A percentile compares a stretch with the other conserved stretches of the same genome.
Conservation (phyloP, 2,113 vertebrate genomes). For the Sarotherodon lohbergeri region DNA sequence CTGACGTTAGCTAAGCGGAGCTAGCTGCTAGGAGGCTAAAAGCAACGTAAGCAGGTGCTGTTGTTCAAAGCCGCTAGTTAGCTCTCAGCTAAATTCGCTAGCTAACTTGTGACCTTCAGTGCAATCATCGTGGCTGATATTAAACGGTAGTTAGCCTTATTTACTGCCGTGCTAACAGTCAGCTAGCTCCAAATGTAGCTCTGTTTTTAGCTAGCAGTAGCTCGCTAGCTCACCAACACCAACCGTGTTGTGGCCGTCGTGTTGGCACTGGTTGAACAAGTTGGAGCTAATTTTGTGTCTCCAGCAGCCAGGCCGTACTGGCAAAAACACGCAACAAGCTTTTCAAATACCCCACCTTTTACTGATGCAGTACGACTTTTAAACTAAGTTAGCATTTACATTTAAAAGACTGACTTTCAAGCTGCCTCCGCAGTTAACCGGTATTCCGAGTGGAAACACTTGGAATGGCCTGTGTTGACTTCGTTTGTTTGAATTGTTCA, state of each 20-base stretch:
- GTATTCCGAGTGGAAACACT: neutral
- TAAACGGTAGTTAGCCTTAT: neutral
- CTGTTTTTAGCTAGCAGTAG: conserved; percentile 15
- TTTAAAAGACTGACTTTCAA: neutral
- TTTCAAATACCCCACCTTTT: neutral
- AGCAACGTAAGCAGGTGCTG: conserved; percentile 61
- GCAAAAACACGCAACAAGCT: neutral
- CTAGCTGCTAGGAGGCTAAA: conserved; percentile 39
- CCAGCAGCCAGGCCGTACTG: conserved; percentile 32
- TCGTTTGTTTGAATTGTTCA: neutral
- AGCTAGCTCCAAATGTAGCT: neutral
- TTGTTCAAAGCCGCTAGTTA: conserved; percentile 52
- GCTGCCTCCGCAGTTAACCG: neutral
- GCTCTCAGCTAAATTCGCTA: conserved; percentile 14
- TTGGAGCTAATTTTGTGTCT: conserved; percentile 22
- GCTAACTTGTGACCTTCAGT: conserved; percentile 60
- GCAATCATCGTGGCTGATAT: neutral
- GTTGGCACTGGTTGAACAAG: conserved; percentile 42
- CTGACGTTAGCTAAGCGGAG: neutral
- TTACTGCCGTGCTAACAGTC: neutral
- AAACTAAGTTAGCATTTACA: neutral
- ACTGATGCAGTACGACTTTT: neutral
- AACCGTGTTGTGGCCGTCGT: conserved; percentile 41
- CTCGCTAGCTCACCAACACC: conserved; percentile 16
- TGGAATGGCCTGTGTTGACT: neutral